These are phyloP conservation scores for Yponomeuta sedellus DNA, from an alignment of 2,888 invertebrate species.

Conservation along the genomic window DNA sequence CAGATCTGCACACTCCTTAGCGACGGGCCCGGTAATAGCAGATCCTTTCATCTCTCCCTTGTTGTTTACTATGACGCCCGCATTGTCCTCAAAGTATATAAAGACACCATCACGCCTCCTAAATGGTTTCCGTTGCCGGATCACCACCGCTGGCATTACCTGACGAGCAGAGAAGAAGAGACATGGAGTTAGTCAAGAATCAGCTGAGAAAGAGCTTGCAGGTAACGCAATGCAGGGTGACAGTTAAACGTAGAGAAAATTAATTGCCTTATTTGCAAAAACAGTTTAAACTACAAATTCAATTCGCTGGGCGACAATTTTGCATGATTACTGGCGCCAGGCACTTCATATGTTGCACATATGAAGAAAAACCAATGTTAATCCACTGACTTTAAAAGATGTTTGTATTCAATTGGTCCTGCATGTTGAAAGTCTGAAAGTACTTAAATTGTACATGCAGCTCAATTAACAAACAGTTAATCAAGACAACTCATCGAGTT, in stretches of 20 bases:
- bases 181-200: not conserved
- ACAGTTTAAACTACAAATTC: conserved; percentile 13
- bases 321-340: no score
- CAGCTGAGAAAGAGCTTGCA: no score
- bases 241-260: no score
- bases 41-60: conserved; percentile 99
- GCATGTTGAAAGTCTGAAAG: no score
- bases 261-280: not conserved
- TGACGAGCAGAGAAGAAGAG: conserved; percentile 29
- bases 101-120: conserved; percentile 99
- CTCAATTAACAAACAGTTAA: no score
- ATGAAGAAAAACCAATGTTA: no score
- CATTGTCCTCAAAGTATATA: conserved; percentile 99
- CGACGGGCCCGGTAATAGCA: conserved; percentile 99
- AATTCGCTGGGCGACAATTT: not conserved
- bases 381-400: no score
- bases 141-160: conserved; percentile 99
- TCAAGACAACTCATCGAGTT: no score
- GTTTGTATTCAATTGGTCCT: no score
- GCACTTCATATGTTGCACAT: no score
- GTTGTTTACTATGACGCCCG: conserved; percentile 99
- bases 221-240: no score
- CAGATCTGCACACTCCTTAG: conserved; percentile 99
- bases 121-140: conserved; percentile 98
- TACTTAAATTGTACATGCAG: no score